Base-by-base conservation (phyloP, 2,888 invertebrate species). In the Rotaria macrura region DNA sequence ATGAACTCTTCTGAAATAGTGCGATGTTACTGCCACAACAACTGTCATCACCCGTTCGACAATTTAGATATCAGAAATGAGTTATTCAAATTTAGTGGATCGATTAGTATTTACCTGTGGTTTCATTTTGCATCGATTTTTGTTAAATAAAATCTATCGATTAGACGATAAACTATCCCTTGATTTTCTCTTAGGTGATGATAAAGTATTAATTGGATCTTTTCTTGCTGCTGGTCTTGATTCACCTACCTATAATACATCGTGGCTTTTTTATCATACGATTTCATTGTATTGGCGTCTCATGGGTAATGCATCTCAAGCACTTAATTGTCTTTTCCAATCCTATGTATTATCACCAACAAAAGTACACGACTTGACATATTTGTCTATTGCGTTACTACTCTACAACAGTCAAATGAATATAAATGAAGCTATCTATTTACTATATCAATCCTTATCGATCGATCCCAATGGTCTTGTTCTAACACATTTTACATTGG, bases 391-490 rank as follows among this genome's bases (percentile, higher is more conserved):
- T 23, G 79, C 79, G n/a, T 43, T 43, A 12, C 12, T 79, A n/a
- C 43, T 43, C 9, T 79, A 79, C n/a, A 79, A 79, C 43, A 79
- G 79, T 43, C 79, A 79, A 79, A 2, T 79, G n/a, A 17, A 79
- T 79, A 43, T 43, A 6, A 79, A 79, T 79, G 79, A 79, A 79
- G 79, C 79, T 12, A n/a, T 79, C n/a, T 79, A 79, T 43, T 43
- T 79, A 43, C 25, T 79, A 25, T 79, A 79, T 43, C 43, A 79
- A 43, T 40, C 79, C 7, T 79, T 79, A 79, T 12, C 40, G 10
- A n/a, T 40, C n/a, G 79, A 79, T 79, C 12, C 40, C 2, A 23
- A 40, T 25, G 65, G 5, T 65, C 40, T 79, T 25, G 4, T 79
- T 10, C n/a, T 79, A 3, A 14, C 43, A 14, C 79, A 79, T 79